Conservation (phyloP, 2,113 vertebrate genomes). For the Eonycteris spelaea region DNA sequence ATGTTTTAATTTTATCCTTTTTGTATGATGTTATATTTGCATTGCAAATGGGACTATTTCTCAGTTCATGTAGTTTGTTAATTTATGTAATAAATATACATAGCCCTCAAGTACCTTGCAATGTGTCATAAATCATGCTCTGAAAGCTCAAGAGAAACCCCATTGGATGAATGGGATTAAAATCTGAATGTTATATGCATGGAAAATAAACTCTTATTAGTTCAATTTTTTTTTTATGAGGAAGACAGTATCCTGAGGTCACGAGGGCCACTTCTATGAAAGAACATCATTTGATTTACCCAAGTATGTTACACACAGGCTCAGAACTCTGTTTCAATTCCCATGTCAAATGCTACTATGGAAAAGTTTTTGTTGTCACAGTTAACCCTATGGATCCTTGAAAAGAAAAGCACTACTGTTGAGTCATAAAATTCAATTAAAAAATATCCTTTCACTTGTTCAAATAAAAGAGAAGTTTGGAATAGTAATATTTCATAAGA, state of each 20-base stretch:
- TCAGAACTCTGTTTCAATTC: neutral
- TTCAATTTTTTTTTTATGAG: conserved; percentile 18
- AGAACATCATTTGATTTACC: neutral
- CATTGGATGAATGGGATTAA: neutral
- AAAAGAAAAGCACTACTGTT: neutral
- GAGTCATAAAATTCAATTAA: neutral
- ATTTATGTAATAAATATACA: neutral
- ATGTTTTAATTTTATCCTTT: neutral
- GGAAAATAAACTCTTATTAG: neutral
- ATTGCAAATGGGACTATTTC: conserved; percentile 37
- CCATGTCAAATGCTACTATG: neutral
- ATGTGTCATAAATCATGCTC: conserved; percentile 9
- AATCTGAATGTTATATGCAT: neutral
- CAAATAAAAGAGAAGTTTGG: neutral
- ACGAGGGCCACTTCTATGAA: neutral
- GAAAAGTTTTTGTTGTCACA: neutral
- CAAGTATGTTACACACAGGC: neutral
- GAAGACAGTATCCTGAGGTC: neutral
- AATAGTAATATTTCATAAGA: neutral
- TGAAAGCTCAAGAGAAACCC: neutral
- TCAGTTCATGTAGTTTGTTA: neutral
- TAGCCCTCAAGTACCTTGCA: neutral
- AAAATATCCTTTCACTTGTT: neutral
- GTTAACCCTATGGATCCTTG: neutral
- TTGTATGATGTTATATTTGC: neutral